Evolutionary conservation across 1,140 invertebrate genomes (phyloP).

Genomic region (Phymorhynchus buccinoides): DNA sequence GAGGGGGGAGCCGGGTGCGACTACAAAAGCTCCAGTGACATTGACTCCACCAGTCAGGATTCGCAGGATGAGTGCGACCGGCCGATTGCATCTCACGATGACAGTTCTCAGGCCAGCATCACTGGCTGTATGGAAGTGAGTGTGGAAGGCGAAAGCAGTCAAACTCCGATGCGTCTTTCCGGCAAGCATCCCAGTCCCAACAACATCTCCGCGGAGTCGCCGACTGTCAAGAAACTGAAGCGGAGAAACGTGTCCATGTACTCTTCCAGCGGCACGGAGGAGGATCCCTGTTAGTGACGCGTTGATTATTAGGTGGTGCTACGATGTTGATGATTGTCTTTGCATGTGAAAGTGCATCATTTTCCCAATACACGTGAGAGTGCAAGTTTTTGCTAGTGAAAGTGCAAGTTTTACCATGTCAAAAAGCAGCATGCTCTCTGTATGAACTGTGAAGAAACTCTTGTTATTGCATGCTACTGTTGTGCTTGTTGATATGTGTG

Average conservation of each 20-base stretch:
- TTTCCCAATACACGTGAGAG: too few relatives aligned
- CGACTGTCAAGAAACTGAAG: conserved; percentile 43
- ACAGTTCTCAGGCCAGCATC: background rate
- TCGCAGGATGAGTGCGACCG: conserved; percentile 9
- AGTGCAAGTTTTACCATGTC: too few relatives aligned
- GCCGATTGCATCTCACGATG: background rate
- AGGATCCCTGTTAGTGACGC: conserved; percentile 21
- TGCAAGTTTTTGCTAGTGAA: too few relatives aligned
- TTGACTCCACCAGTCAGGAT: conserved; percentile 24
- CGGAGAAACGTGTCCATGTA: conserved; percentile 52
- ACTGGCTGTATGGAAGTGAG: background rate
- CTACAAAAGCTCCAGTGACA: background rate
- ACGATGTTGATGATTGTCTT: too few relatives aligned
- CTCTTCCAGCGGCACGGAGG: conserved; percentile 9
- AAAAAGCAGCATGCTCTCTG: too few relatives aligned
- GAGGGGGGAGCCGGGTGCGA: background rate
- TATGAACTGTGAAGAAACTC: too few relatives aligned
- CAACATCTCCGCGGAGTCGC: background rate
- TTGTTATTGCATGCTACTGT: too few relatives aligned
- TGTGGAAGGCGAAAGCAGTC: background rate
- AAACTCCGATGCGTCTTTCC: background rate
- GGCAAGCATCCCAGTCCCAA: background rate
- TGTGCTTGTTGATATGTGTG: too few relatives aligned
- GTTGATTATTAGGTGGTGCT: too few relatives aligned
- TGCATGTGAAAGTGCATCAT: too few relatives aligned